Conservation (phyloP, 2,797 vertebrate species). For the Megaceryle alcyon region DNA sequence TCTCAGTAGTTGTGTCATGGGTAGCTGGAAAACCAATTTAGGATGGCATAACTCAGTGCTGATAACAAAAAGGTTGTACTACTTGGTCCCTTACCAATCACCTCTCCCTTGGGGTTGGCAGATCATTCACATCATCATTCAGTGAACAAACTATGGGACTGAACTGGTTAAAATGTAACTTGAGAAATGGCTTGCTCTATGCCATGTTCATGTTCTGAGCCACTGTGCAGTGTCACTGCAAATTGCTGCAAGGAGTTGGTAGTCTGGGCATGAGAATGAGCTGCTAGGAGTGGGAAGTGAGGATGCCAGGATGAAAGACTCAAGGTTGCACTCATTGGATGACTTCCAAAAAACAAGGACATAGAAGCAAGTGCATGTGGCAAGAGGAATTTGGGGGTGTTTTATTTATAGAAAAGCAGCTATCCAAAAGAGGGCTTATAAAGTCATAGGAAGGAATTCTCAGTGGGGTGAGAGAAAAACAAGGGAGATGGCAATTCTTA, state of each 20-base stretch:
- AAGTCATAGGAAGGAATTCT: background rate
- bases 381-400: background rate
- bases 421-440: background rate
- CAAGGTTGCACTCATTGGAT: background rate
- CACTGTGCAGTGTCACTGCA: background rate
- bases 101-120: background rate
- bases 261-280: background rate
- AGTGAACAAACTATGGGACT: background rate
- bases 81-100: background rate
- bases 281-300: background rate
- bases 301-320: accelerated
- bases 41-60: background rate
- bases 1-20: background rate
- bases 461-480: background rate
- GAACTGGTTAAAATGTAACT: background rate
- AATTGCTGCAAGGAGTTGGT: background rate
- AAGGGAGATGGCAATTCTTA: background rate
- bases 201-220: background rate
- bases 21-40: background rate
- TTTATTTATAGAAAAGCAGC: background rate
- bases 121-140: background rate
- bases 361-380: background rate
- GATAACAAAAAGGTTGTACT: background rate
- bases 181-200: background rate
- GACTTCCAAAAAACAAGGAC: background rate